Conservation (phyloP, 2,113 vertebrate genomes). For the Bujurquina vittata region DNA sequence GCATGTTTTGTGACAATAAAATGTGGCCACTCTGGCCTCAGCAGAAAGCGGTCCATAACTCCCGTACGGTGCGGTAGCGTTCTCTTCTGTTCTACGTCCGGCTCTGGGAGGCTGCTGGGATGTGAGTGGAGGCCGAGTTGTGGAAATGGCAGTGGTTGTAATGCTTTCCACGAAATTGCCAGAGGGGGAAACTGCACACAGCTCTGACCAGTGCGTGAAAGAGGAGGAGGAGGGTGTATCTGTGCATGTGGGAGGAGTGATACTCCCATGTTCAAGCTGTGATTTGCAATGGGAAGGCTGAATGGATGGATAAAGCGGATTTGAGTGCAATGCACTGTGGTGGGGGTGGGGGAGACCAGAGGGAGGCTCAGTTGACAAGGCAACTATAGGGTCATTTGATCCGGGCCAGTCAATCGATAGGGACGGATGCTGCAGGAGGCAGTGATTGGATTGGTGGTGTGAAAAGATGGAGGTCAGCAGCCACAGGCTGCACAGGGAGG, state of each 20-base stretch:
- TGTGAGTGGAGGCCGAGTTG: not conserved
- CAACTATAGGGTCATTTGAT: conserved; percentile 46
- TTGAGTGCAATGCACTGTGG: not conserved
- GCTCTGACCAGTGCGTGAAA: conserved; percentile 51
- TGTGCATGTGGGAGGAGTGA: conserved; percentile 31
- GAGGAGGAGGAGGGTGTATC: conserved; percentile 6
- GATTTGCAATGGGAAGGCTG: conserved; percentile 21
- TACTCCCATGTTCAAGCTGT: conserved; percentile 58
- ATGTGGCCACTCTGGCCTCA: not conserved
- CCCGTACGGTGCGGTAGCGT: conserved; percentile 5
- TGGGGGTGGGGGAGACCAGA: not conserved
- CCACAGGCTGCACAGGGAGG: not conserved
- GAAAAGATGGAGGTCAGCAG: conserved; percentile 41
- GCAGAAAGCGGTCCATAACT: not conserved
- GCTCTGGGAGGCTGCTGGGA: not conserved
- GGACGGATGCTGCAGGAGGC: not conserved
- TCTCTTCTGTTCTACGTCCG: conserved; percentile 32
- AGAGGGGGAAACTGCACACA: conserved; percentile 42
- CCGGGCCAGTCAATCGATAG: conserved; percentile 32
- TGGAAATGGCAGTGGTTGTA: conserved; percentile 44
- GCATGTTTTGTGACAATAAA: not conserved
- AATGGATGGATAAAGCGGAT: conserved; percentile 9
- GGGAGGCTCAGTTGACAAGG: conserved; percentile 30
- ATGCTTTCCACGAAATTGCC: conserved; percentile 34
- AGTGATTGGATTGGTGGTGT: not conserved